Evolutionary conservation across 2,113 vertebrate species (phyloP).

Genomic region (Orientallactaga bullata): DNA sequence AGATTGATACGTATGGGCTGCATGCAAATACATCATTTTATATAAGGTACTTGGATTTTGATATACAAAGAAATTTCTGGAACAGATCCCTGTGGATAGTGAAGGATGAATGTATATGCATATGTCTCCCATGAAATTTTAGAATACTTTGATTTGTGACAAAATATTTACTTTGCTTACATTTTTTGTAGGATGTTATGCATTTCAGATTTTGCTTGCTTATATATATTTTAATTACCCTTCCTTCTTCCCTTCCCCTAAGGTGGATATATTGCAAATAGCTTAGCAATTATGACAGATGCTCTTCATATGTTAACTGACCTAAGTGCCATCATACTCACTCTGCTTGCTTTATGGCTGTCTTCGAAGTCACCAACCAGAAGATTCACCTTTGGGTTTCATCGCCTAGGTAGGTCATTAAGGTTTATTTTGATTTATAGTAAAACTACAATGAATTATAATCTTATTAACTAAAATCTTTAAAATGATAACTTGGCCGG

Average conservation of each 20-base stretch:
- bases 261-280: slow-evolving; percentile 98
- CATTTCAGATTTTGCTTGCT: slow-evolving; percentile 29
- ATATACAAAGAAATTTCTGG: background rate
- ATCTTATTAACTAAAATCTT: slow-evolving; percentile 44
- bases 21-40: too few species aligned
- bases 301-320: slow-evolving; percentile 98
- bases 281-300: slow-evolving; percentile 98
- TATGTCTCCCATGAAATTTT: slow-evolving; percentile 41
- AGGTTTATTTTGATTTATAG: slow-evolving; percentile 46
- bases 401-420: slow-evolving; percentile 93
- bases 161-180: background rate
- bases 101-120: background rate
- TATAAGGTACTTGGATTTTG: background rate
- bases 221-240: background rate
- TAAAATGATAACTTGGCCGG: slow-evolving; percentile 28
- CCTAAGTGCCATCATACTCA: slow-evolving; percentile 96
- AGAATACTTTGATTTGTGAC: slow-evolving; percentile 16
- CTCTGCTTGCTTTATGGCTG: slow-evolving; percentile 96
- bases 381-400: slow-evolving; percentile 97
- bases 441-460: slow-evolving; percentile 53
- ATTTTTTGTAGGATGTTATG: slow-evolving; percentile 20
- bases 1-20: background rate
- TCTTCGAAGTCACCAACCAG: slow-evolving; percentile 95
- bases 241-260: slow-evolving; percentile 72
- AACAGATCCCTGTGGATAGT: background rate